Evolutionary conservation across 2,888 invertebrate species (phyloP), one percentile per base, ranked within the genome.

Genomic region (Labia minor): DNA sequence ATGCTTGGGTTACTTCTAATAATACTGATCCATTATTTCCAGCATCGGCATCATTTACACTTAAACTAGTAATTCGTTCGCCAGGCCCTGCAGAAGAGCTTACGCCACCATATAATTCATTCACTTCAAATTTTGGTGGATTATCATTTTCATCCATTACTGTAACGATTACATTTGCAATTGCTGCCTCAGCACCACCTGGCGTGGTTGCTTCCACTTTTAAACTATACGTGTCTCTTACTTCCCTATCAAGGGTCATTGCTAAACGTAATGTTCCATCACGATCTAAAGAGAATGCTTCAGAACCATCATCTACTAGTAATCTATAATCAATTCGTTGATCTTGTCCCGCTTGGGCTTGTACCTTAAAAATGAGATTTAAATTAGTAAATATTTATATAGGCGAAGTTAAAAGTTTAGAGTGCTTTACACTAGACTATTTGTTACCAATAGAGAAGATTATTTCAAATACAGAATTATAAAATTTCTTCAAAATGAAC

Each of bases 71-170:
- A 0, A 84, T 73, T 89, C 88, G 74, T 89, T 90, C 61, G 89
- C 80, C 14, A 86, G 84, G 0, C 90, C 87, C 49, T n/a, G 49
- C 49, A 49, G 49, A 49, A n/a, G 49, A 49, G 14, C 49, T 49
- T 16, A 49, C 49, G 3, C 88, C 88, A 64, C 87, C 86, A 73
- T 85, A 86, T 73, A 87, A 88, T 65, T 83, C 77, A 19, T 77
- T 73, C 69, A 84, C 81, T 65, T 84, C 81, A 74, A 92, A 92
- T 61, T 81, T 79, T 0, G 95, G 95, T 3, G 86, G 83, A 75
- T 92, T 92, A 74, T 95, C 95, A 73, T 94, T 94, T 65, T 89
- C 85, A 74, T 94, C 94, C 20, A 87, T 79, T 3, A 95, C 84
- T 1, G 80, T 83, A 37, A 95, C 82, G 66, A 81, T 83, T 1